Base-by-base conservation (phyloP, 2,888 invertebrate species). In the Ypsolopha sequella region DNA sequence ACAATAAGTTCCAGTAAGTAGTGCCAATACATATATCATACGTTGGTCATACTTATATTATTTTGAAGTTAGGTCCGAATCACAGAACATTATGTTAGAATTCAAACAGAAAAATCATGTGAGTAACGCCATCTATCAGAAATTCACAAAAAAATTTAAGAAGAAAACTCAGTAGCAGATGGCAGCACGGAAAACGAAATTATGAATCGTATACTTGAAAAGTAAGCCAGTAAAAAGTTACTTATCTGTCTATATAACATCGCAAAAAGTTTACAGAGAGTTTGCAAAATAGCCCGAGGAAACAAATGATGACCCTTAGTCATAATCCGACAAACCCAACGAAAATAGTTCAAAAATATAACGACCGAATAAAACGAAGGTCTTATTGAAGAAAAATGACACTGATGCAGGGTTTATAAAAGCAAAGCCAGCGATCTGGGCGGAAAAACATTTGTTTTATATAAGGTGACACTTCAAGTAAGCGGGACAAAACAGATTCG, bases 71-170 rank as follows among this genome's bases (percentile, higher is more conserved):
- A n/a, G n/a, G n/a, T n/a, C n/a, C n/a, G n/a, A n/a, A n/a, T n/a
- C n/a, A n/a, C n/a, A n/a, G n/a, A n/a, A n/a, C n/a, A n/a, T n/a
- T n/a, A n/a, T n/a, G n/a, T n/a, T n/a, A n/a, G n/a, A n/a, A n/a
- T n/a, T n/a, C n/a, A n/a, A n/a, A n/a, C n/a, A n/a, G n/a, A 24
- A 24, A 24, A 24, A 24, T 24, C 4, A 24, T 24, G 24, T 66
- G 73, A 73, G 74, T 76, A 73, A 73, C 77, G 76, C 73, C 82
- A 84, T 85, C 81, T 80, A 84, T 84, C 85, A 84, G 80, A 72
- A 64, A 76, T 80, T 81, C 81, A 76, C 58, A 62, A 66, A 61
- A 60, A 61, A 65, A 24, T 24, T 24, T 2, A 24, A 24, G 24
- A 24, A 70, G 67, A 58, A 60, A 64, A 65, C 64, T 24, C 66